phyloP scores from a whole-genome alignment of 1,140 invertebrate genomes.

The Pentalonia nigronervosa region DNA sequence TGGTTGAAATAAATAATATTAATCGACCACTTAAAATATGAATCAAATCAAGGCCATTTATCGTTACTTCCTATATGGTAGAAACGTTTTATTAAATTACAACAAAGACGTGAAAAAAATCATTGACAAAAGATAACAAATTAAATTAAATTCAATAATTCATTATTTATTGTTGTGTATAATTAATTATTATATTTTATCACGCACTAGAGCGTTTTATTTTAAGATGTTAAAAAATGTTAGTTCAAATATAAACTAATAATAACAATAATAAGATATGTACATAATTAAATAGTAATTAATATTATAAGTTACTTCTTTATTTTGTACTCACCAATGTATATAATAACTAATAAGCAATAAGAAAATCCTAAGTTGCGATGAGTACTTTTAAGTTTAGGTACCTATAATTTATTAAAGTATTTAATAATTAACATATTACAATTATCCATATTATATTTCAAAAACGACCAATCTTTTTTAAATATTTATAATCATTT shows the following conservation, averaged over 20 bases:
- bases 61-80: background rate
- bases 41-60: background rate
- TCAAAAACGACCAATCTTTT: no score
- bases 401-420: no score
- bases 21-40: conserved; percentile 13
- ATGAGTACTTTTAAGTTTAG: no score
- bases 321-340: background rate
- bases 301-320: background rate
- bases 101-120: background rate
- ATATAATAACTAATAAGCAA: background rate
- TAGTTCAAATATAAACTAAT: background rate
- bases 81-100: conserved; percentile 1
- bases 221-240: background rate
- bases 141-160: background rate
- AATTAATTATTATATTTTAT: conserved; percentile 24
- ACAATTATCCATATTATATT: no score
- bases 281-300: background rate
- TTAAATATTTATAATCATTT: no score
- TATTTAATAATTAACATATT: no score
- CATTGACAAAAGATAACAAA: background rate
- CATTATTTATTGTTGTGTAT: background rate
- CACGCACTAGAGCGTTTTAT: background rate
- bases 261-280: background rate
- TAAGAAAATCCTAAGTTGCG: background rate
- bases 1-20: background rate